phyloP scores from a whole-genome alignment of 2,797 vertebrate species.

The Podarcis lilfordi region DNA sequence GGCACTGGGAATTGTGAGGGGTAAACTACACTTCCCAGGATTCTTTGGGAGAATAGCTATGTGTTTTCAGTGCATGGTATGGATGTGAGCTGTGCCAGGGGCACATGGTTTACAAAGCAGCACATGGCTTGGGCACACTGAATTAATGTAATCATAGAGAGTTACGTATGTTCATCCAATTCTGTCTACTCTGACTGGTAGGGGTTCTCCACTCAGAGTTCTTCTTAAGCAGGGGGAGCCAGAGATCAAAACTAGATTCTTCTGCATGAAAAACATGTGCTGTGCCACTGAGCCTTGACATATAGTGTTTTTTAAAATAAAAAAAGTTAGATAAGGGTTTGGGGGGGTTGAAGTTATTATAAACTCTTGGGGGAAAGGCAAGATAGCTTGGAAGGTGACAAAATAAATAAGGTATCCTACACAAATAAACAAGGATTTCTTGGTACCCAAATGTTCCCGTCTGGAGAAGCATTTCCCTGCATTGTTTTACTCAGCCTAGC shows the following conservation, averaged over 20 bases:
- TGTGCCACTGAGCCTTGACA: background rate
- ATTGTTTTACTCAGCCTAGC: background rate
- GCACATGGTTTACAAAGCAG: no score
- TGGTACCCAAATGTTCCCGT: constrained; percentile 3
- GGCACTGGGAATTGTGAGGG: no score
- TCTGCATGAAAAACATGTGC: background rate
- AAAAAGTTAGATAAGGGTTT: background rate
- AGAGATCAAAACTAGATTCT: background rate
- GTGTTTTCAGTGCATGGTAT: no score
- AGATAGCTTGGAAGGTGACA: background rate
- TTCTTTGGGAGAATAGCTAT: no score
- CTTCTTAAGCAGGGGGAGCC: background rate
- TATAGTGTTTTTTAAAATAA: background rate
- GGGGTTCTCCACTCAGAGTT: background rate
- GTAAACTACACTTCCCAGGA: no score
- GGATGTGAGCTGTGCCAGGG: no score
- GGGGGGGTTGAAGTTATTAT: background rate
- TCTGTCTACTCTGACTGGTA: no score
- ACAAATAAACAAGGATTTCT: constrained; percentile 21
- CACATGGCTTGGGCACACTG: no score
- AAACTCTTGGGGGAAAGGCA: background rate
- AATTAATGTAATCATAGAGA: no score
- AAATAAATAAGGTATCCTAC: constrained; percentile 6
- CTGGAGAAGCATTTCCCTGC: background rate
- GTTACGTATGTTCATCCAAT: no score